Evolutionary conservation across 2,113 vertebrate genomes (phyloP), one percentile per base, ranked within the genome.

Genomic region (Eptesicus fuscus): DNA sequence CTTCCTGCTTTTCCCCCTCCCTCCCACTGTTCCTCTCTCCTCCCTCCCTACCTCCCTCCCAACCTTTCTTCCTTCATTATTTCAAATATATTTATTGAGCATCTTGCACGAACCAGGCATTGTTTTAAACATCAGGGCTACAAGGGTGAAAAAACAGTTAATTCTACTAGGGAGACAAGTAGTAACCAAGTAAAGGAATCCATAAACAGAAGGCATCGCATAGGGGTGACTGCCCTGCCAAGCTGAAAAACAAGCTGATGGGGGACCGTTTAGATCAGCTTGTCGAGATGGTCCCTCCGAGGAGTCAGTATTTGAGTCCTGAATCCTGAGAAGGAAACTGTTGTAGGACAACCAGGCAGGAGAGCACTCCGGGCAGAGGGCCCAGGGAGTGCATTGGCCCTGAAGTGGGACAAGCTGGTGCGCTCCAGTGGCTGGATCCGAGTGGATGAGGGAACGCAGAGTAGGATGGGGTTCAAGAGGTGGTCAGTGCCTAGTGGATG

Each of bases 21-120:
- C 2, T 1, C 1, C 47, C 69, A 11, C 16, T 12, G 30, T 0
- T 20, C 14, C 37, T n/a, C 40, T 13, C 56, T n/a, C 2, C 2
- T 63, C 53, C 9, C 6, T 61, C 65, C 12, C 18, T 10, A 3
- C 53, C 13, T 40, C 1, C 20, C 11, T 47, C n/a, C 40, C 23
- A 74, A 42, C 2, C 5, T 63, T 65, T 9, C 7, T 61, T 79
- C n/a, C 14, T 92, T 59, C 23, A 44, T 47, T 59, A 51, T 73
- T 88, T 91, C 40, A 25, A 30, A 22, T 35, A 1, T 69, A 25
- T 74, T 65, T 78, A 40, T 30, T 47, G 53, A 79, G 32, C 9
- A n/a, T 53, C 49, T 87, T 51, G 47, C 73, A 14, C 1, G 69
- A 49, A 14, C 12, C 67, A 40, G 71, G 28, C 44, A 25, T 74